Conservation (phyloP, 2,113 vertebrate species). For the Merops nubicus region DNA sequence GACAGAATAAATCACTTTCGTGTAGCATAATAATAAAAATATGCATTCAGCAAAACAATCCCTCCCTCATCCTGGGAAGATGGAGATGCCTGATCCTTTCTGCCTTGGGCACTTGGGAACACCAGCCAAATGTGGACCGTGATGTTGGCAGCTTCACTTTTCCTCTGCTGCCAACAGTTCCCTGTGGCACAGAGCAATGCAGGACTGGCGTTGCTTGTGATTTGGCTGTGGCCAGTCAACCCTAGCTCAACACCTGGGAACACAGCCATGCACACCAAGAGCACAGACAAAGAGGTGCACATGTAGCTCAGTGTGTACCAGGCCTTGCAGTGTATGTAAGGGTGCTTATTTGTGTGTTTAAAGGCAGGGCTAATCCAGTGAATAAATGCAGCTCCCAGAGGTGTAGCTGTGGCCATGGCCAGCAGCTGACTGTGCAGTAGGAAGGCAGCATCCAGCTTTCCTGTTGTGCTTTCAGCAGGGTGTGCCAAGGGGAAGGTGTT, state of each 20-base stretch:
- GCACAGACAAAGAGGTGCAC: neutral
- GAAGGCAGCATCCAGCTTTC: neutral
- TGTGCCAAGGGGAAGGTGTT: neutral
- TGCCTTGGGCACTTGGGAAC: neutral
- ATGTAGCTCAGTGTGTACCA: neutral
- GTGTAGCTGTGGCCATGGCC: accelerated
- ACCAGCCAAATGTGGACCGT: neutral
- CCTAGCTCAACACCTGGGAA: neutral
- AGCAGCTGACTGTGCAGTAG: neutral
- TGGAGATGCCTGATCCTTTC: neutral
- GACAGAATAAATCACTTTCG: neutral
- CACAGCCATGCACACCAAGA: neutral
- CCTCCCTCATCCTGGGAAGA: neutral
- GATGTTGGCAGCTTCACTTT: neutral
- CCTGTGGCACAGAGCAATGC: neutral
- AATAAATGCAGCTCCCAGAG: neutral
- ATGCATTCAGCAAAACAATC: neutral
- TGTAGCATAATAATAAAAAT: neutral
- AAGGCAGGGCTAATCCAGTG: neutral
- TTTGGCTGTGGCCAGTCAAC: neutral
- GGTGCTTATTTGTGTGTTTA: neutral
- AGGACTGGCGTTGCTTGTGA: neutral
- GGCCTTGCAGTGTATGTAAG: neutral
- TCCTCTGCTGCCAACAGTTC: neutral
- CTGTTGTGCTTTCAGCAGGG: neutral